Base-by-base conservation (phyloP, 2,888 invertebrate species). In the Serripes groenlandicus region DNA sequence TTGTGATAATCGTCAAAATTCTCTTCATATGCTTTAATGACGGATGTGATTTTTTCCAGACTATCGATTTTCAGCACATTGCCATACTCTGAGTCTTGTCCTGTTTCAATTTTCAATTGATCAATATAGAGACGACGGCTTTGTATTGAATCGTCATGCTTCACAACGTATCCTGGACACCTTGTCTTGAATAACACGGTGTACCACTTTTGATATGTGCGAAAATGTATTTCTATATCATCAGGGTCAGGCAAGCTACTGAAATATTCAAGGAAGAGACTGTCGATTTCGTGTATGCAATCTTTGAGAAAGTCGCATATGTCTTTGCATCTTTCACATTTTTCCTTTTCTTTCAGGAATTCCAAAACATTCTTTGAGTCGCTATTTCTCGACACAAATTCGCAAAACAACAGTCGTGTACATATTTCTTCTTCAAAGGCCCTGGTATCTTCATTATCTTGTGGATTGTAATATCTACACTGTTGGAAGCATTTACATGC, bases 181-280 rank as follows among this genome's bases (percentile, higher is more conserved):
- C 78, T 58, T 23, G 76, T 74, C 1, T 74, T 60, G 71, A 88
- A 85, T 9, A 86, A 56, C n/a, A 21, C 56, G 26, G 84, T 75
- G 56, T 77, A 84, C 84, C 84, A 86, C 5, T 34, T 23, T 1
- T 81, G 60, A 15, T 70, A 68, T 35, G 68, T 73, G 5, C 32
- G 30, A 35, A 23, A 69, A 23, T n/a, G 68, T 5, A 34, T 42
- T 28, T 77, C 84, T 35, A 81, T 77, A 34, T 83, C 70, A 0
- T 79, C 79, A n/a, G 72, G 71, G 21, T 83, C 84, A 30, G 30
- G 32, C 21, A 80, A 71, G 1, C 70, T 35, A 34, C 52, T 73
- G 68, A 75, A 88, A 60, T 84, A 88, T 28, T 86, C 81, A n/a
- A 79, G 58, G 23, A 88, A 68, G 1, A 88, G 75, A 58, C 84